A percentile compares a stretch with the other conserved stretches of the same genome.
Evolutionary conservation across 1,140 invertebrate genomes (phyloP).

Genomic region (Leptinotarsa defecta): DNA sequence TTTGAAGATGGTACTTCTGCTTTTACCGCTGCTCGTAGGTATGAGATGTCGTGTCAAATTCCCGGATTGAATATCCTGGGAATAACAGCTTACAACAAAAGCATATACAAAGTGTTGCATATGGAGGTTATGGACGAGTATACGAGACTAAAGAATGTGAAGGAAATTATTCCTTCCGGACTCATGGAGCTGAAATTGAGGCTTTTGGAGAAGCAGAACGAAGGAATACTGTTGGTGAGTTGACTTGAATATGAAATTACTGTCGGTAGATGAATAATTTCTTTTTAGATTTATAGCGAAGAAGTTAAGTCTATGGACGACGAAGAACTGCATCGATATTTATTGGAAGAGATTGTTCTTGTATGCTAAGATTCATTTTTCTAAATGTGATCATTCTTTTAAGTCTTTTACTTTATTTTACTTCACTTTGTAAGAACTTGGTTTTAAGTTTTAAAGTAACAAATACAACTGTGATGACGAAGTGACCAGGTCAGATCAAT

Average conservation of each 20-base stretch:
- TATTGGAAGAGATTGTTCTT: neutral
- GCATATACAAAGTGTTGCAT: slow-evolving; percentile 48
- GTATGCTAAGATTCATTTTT: neutral
- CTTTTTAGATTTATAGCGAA: neutral
- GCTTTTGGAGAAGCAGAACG: slow-evolving; percentile 43
- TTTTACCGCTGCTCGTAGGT: slow-evolving; percentile 20
- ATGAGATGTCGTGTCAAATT: slow-evolving; percentile 47
- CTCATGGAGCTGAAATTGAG: slow-evolving; percentile 52
- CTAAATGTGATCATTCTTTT: no score
- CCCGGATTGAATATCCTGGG: slow-evolving; percentile 52
- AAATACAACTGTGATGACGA: no score
- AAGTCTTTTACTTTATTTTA: no score
- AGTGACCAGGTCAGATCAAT: no score
- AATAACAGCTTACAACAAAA: slow-evolving; percentile 50
- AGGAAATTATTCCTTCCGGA: slow-evolving; percentile 42
- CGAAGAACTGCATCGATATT: neutral
- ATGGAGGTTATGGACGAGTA: slow-evolving; percentile 54
- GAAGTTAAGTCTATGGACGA: neutral
- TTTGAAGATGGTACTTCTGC: no score
- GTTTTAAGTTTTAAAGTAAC: no score
- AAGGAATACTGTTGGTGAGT: slow-evolving; percentile 50
- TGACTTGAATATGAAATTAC: neutral
- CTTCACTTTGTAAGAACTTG: no score
- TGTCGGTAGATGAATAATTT: neutral
- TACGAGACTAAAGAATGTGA: slow-evolving; percentile 47